Conservation (phyloP, 2,797 vertebrate genomes). For the Sebastes oblongus region DNA sequence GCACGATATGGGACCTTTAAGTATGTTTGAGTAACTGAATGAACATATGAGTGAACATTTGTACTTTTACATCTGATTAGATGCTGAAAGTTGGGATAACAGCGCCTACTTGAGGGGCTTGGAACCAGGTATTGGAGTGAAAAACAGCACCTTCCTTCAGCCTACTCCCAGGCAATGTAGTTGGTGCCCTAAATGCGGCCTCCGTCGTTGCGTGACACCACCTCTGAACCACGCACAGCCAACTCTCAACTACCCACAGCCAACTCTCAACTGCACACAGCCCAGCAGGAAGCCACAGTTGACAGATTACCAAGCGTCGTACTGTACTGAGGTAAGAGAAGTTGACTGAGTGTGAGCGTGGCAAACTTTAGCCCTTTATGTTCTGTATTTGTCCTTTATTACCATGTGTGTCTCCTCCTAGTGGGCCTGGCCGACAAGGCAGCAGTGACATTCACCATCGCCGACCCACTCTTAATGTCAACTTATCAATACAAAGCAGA, state of each 20-base stretch:
- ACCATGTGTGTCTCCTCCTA: neutral
- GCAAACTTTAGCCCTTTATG: neutral
- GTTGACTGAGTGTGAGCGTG: neutral
- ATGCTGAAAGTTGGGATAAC: neutral
- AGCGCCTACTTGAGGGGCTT: neutral
- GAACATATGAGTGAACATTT: neutral
- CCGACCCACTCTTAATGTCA: neutral
- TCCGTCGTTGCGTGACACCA: neutral
- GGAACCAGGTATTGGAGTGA: neutral
- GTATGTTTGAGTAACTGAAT: neutral
- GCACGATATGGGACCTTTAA: neutral
- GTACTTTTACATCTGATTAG: neutral
- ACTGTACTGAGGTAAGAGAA: constrained; percentile 1
- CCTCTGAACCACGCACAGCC: neutral
- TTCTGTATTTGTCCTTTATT: neutral
- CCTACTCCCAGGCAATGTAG: neutral
- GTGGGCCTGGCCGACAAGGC: neutral
- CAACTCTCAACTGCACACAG: neutral
- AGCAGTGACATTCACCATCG: neutral
- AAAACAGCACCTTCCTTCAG: neutral
- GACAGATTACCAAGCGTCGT: constrained; percentile 41
- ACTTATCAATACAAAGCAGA: constrained; percentile 18
- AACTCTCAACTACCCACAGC: neutral
- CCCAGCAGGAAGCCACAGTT: neutral
- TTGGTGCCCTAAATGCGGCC: neutral